Conservation (phyloP, 2,888 invertebrate species). For the Drosophila pegasa region DNA sequence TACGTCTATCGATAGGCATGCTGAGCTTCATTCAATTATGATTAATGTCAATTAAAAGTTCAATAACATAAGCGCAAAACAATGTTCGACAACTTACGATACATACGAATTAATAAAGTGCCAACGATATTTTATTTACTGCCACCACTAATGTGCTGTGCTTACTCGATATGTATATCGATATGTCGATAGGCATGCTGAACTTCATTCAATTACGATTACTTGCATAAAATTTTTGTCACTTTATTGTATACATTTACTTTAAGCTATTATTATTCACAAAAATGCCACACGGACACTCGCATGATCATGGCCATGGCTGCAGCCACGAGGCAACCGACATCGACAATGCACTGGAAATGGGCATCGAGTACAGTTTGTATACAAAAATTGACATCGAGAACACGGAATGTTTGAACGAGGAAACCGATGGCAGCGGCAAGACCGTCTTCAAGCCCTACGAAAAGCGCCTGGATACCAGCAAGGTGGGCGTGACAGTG, state of each 20-base stretch:
- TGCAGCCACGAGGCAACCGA: conserved; percentile 84
- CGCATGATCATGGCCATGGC: conserved; percentile 80
- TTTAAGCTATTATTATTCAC: conserved; percentile 7
- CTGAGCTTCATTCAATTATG: too few species aligned
- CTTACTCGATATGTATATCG: conserved; percentile 6
- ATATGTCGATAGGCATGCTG: conserved; percentile 36
- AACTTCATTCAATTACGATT: conserved; percentile 32
- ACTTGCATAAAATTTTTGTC: conserved; percentile 54
- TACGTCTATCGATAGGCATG: too few species aligned
- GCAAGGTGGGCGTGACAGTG: conserved; percentile 86
- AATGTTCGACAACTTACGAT: too few species aligned
- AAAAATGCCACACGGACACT: conserved; percentile 84
- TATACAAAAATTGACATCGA: conserved; percentile 95
- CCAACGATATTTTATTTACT: conserved; percentile 11
- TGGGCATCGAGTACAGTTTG: conserved; percentile 87
- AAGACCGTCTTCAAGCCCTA: conserved; percentile 96
- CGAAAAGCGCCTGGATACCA: conserved; percentile 92
- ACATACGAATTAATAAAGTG: too few species aligned
- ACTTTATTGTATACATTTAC: conserved; percentile 18
- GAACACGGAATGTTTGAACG: conserved; percentile 96
- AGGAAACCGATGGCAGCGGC: conserved; percentile 93
- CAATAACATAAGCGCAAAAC: too few species aligned
- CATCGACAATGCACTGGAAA: conserved; percentile 83
- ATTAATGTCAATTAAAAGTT: too few species aligned
- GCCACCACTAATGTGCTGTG: not conserved